These are phyloP conservation scores for Crocuta crocuta DNA, from an alignment of 2,113 vertebrate genomes.

Conservation along the genomic window DNA sequence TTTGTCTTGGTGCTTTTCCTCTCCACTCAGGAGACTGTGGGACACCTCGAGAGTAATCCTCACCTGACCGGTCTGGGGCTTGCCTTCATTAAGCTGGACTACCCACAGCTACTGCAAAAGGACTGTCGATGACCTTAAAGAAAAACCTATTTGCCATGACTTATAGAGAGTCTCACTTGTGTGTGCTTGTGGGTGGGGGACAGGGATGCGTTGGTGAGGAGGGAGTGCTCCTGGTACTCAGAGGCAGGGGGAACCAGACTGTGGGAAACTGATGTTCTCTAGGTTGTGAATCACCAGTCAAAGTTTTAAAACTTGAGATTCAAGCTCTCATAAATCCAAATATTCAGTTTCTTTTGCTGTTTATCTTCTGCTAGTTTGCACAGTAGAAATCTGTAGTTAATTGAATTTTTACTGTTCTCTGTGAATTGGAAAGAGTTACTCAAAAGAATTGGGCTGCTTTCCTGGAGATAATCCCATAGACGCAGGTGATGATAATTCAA, in stretches of 20 bases:
- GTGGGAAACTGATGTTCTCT: neutral
- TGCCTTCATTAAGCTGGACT: neutral
- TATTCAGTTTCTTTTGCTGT: neutral
- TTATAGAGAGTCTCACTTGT: too few species aligned
- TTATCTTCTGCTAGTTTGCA: neutral
- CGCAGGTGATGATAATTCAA: slow-evolving; percentile 64
- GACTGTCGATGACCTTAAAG: neutral
- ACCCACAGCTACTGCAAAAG: neutral
- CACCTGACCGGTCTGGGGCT: too few species aligned
- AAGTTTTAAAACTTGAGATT: neutral
- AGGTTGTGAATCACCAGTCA: too few species aligned
- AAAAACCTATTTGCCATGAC: neutral
- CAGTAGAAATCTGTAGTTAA: neutral
- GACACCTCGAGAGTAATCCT: neutral
- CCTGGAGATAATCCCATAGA: slow-evolving; percentile 42
- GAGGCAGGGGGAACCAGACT: neutral
- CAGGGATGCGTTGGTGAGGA: neutral
- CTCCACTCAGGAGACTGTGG: rapidly evolving
- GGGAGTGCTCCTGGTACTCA: neutral
- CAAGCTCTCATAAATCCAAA: neutral
- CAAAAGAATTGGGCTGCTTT: slow-evolving; percentile 33
- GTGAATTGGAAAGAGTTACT: slow-evolving; percentile 49
- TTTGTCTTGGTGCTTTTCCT: too few species aligned
- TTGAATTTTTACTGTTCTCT: neutral
- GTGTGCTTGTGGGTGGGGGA: rapidly evolving